Evolutionary conservation across 2,113 vertebrate genomes (phyloP).

Genomic region (Terrapene triunguis): DNA sequence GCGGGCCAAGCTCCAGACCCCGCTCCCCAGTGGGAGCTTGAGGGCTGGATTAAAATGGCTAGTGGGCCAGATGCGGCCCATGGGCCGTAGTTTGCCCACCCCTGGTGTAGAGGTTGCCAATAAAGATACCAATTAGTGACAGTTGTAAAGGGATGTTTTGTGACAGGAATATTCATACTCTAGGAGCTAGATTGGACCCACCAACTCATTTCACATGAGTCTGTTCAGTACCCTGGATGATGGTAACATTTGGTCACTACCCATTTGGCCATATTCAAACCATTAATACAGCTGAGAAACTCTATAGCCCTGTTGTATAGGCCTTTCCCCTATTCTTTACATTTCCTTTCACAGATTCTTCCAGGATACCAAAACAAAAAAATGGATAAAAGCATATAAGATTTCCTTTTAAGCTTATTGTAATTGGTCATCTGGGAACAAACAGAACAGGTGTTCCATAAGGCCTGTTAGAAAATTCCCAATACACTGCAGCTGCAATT

Average conservation of each 20-base stretch:
- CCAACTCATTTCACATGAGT: neutral
- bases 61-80: too few relatives aligned
- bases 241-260: neutral
- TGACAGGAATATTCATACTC: rapidly evolving
- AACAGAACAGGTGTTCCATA: neutral
- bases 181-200: neutral
- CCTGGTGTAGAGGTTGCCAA: neutral
- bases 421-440: neutral
- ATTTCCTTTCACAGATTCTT: neutral
- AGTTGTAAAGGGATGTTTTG: neutral
- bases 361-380: neutral
- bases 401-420: neutral
- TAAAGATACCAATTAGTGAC: neutral
- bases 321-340: neutral
- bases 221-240: neutral
- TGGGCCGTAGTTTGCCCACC: neutral
- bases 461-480: neutral
- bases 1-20: too few relatives aligned
- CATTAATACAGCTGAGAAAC: neutral
- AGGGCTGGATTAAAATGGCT: too few relatives aligned
- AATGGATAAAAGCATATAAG: neutral
- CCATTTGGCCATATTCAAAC: neutral
- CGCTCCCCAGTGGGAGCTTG: too few relatives aligned
- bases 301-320: neutral
- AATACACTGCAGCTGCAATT: neutral